Base-by-base conservation (phyloP, 1,140 invertebrate genomes). In the Galleria mellonella region DNA sequence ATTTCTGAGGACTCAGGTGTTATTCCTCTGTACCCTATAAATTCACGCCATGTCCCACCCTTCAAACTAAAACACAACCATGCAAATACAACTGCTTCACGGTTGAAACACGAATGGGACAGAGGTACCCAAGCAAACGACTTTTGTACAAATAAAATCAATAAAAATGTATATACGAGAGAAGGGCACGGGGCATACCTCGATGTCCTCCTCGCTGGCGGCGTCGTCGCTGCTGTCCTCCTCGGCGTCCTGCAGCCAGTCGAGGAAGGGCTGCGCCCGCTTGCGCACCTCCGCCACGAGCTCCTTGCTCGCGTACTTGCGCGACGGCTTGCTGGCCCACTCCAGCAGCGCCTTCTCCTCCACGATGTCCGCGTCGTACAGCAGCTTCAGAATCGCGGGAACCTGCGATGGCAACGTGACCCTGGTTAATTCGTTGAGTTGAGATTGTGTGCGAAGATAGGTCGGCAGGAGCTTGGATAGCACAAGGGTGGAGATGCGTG, bases 231-330 rank as follows among this genome's bases (percentile, higher is more conserved):
- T 90, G 23, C 90, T 91, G 75, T 98, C 96, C 78, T 98, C 97
- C 65, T 99, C 97, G 43, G 98, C 98, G 86, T 99, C 96, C 77
- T 96, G 92, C 32, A 99, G 90, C 98, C 98, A 99, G 61, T 93
- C 96, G 7, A 99, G 90, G 83, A 99, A 98, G 30, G 96, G 96
- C 66, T 93, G 90, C 35, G 96, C 97, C 67, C 96, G 94, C 31
- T 93, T 91, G 56, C 97, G 95, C 76, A 99, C 98, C 68, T 99
- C 96, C 47, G 94, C 91, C 40, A 93, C 93, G 42, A 98, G 79
- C 67, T 98, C 95, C 71, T 96, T 97, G 4, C 91, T 89, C 4
- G 98, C 96, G 83, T 97, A 97, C 81, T 98, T 98, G 84, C 96
- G 97, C 46, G 94, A 94, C 7, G 92, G 94, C 88, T 99, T 99